phyloP scores from a whole-genome alignment of 2,888 invertebrate genomes.

The Ashinkailepas kermadecensis region DNA sequence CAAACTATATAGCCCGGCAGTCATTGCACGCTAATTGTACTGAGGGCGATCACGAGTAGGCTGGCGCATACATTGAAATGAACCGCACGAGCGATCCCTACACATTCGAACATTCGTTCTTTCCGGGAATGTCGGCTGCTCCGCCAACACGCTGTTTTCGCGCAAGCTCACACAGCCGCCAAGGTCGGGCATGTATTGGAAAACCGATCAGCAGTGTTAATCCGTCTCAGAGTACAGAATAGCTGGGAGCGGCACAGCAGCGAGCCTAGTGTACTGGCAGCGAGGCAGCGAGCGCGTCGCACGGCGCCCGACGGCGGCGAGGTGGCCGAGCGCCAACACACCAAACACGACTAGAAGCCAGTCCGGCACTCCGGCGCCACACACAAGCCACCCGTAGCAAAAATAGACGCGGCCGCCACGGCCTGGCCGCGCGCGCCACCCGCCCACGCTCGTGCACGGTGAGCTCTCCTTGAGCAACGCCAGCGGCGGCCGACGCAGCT shows the following conservation, averaged over 20 bases:
- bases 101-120: too few species aligned
- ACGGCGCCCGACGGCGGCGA: not conserved
- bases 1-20: too few species aligned
- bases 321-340: not conserved
- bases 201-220: conserved; percentile 6
- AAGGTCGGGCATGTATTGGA: not conserved
- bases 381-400: not conserved
- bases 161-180: not conserved
- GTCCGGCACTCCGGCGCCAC: not conserved
- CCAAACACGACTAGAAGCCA: conserved; percentile 9
- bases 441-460: not conserved
- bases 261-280: not conserved
- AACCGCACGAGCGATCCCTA: too few species aligned
- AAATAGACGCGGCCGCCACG: not conserved
- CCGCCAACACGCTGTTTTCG: too few species aligned
- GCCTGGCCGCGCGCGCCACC: not conserved
- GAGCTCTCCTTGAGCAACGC: too few species aligned
- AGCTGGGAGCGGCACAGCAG: not conserved
- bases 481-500: not conserved
- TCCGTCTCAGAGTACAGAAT: not conserved
- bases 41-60: too few species aligned
- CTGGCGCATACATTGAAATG: too few species aligned
- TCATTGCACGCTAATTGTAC: too few species aligned
- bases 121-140: too few species aligned
- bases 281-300: not conserved